Base-by-base conservation (phyloP, 2,797 vertebrate genomes). In the Aotus griseimembra region DNA sequence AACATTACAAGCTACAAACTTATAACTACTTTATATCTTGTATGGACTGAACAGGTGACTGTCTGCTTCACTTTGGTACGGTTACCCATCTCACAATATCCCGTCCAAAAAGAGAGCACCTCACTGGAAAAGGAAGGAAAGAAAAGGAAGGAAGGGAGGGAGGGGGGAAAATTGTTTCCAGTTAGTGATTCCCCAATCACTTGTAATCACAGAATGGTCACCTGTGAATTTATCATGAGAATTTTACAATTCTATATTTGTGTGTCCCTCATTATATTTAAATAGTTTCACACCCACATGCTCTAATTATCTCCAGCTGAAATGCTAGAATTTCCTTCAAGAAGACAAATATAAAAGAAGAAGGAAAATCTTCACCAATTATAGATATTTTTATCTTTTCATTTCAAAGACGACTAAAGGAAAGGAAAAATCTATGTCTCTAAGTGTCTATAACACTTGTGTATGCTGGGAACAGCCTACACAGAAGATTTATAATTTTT, bases 261-360 rank as follows among this genome's bases (percentile, higher is more conserved):
- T 85, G 20, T 8, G 7, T 55, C 44, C 46, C 58, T 94, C 39
- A 75, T n/a, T 70, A 76, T 77, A 94, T 80, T 90, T 93, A 58
- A 93, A 88, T 14, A 58, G 28, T 79, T 77, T 93, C 44, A 87
- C 30, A 52, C 26, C 28, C 55, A 88, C 28, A 70, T 30, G 30
- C 5, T 96, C 61, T 90, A 61, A 87, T 85, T 93, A 94, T 20
- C 81, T 64, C 81, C 22, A 97, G 82, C n/a, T 85, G 41, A 93
- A 95, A n/a, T n/a, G 67, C 24, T 28, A 88, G 33, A 81, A 55
- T 72, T 94, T 95, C 76, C 82, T 90, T 87, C 24, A 88, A 48
- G 30, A 85, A 30, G 36, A 94, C 52, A 96, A 80, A 80, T 57
- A 83, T 50, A 92, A 80, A 93, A 73, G 73, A 48, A 73, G 73